Conservation (phyloP, 2,113 vertebrate species). For the Pseudorhombus dupliciocellatus region DNA sequence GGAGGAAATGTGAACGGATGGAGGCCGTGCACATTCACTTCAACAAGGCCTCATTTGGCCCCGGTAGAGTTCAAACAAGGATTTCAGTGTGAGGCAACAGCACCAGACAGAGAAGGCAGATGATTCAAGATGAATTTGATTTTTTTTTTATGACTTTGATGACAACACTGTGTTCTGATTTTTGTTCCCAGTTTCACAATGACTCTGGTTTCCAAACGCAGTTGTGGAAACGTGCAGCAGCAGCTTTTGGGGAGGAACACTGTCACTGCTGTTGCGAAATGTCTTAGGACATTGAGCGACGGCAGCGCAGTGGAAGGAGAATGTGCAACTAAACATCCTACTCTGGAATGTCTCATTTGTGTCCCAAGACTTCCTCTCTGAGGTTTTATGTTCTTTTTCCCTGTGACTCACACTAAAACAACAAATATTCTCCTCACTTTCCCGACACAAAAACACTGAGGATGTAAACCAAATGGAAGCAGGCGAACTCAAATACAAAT, state of each 20-base stretch:
- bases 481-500: neutral
- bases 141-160: conserved; percentile 7
- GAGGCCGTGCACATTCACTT: neutral
- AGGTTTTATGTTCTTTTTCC: conserved; percentile 50
- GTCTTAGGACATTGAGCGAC: conserved; percentile 41
- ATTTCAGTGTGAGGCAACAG: conserved; percentile 2
- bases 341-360: conserved; percentile 58
- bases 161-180: conserved; percentile 10
- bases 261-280: conserved; percentile 55
- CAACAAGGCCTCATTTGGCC: neutral
- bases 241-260: conserved; percentile 26
- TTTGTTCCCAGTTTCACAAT: conserved; percentile 54
- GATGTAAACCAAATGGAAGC: conserved; percentile 42
- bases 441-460: conserved; percentile 44
- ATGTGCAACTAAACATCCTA: conserved; percentile 53
- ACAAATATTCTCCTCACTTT: conserved; percentile 48
- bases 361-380: conserved; percentile 54
- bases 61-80: neutral
- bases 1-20: neutral
- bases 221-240: conserved; percentile 1
- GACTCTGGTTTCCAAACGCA: conserved; percentile 36
- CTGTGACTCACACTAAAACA: conserved; percentile 49
- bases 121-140: neutral
- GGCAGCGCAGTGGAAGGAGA: conserved; percentile 21
- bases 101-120: neutral